These are phyloP conservation scores for Aulostomus chinensis DNA, from an alignment of 2,797 vertebrate species.

Conservation along the genomic window DNA sequence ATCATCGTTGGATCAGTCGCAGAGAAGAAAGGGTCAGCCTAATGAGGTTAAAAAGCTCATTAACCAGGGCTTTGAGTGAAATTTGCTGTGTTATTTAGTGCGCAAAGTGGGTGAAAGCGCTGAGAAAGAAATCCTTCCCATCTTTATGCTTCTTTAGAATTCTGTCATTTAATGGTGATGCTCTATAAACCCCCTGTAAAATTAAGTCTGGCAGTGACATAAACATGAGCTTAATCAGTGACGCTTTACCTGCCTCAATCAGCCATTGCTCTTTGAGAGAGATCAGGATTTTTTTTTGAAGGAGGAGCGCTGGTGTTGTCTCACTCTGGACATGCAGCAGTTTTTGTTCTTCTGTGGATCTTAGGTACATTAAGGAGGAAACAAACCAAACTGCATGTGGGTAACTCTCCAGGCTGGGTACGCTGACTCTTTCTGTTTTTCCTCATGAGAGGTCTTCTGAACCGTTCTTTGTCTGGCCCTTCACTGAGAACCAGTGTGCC, in stretches of 20 bases:
- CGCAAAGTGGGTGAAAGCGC: conserved; percentile 11
- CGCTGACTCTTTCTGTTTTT: too few species aligned
- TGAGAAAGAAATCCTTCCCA: conserved; percentile 3
- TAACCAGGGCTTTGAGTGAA: conserved; percentile 36
- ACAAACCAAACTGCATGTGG: conserved; percentile 40
- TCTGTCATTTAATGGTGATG: conserved; percentile 9
- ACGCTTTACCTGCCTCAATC: conserved; percentile 4
- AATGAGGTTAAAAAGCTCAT: conserved; percentile 67
- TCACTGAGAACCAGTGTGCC: too few species aligned
- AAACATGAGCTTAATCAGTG: conserved; percentile 22
- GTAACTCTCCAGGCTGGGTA: too few species aligned
- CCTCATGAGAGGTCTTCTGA: too few species aligned
- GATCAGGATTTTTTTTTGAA: too few species aligned
- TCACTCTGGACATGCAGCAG: conserved; percentile 10
- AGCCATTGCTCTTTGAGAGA: not conserved
- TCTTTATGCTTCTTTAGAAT: not conserved
- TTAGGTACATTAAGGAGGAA: conserved; percentile 37
- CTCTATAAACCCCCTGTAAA: conserved; percentile 13
- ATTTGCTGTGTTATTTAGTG: conserved; percentile 25
- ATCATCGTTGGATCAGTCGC: conserved; percentile 62
- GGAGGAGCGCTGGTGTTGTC: conserved; percentile 1
- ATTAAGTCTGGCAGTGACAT: conserved; percentile 7
- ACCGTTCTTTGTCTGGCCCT: too few species aligned
- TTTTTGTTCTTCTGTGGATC: conserved; percentile 51
- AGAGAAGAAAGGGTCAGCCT: conserved; percentile 54